phyloP scores from a whole-genome alignment of 1,140 invertebrate species.

The Drosophila guanche region DNA sequence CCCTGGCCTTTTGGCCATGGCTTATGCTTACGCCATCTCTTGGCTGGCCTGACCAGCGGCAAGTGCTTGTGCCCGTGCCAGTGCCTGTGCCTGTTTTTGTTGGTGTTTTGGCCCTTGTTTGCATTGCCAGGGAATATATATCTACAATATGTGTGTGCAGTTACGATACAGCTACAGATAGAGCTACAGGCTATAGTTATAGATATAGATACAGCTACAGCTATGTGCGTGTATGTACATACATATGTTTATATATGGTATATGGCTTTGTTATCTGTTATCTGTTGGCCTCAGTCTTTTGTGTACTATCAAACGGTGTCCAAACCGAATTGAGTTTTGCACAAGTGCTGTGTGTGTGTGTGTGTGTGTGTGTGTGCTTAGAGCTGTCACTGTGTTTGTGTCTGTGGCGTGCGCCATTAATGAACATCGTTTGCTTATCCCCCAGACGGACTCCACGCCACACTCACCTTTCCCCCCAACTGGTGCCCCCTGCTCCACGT shows the following conservation, averaged over 20 bases:
- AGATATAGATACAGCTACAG: conserved; percentile 1
- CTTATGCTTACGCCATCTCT: conserved; percentile 40
- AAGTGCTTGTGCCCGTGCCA: conserved; percentile 7
- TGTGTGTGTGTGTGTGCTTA: conserved; percentile 1
- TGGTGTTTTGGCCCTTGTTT: conserved; percentile 45
- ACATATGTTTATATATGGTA: conserved; percentile 15
- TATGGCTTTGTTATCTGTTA: conserved; percentile 57
- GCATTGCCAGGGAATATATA: conserved; percentile 39
- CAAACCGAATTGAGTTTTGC: conserved; percentile 44
- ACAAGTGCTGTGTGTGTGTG: conserved; percentile 25
- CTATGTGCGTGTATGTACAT: conserved; percentile 1
- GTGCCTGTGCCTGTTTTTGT: conserved; percentile 28
- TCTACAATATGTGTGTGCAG: not conserved
- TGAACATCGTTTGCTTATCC: conserved; percentile 77
- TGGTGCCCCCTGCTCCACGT: not conserved
- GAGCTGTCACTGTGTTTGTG: not conserved
- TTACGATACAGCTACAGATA: not conserved
- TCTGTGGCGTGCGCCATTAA: conserved; percentile 75
- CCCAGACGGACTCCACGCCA: conserved; percentile 44
- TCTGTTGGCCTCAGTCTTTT: conserved; percentile 39
- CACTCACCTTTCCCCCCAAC: not conserved
- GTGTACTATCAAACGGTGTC: conserved; percentile 56
- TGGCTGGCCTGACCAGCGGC: too few species aligned
- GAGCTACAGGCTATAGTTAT: not conserved
- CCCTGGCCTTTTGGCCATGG: not conserved